phyloP scores from a whole-genome alignment of 2,113 vertebrate species.

The Labrus mixtus region DNA sequence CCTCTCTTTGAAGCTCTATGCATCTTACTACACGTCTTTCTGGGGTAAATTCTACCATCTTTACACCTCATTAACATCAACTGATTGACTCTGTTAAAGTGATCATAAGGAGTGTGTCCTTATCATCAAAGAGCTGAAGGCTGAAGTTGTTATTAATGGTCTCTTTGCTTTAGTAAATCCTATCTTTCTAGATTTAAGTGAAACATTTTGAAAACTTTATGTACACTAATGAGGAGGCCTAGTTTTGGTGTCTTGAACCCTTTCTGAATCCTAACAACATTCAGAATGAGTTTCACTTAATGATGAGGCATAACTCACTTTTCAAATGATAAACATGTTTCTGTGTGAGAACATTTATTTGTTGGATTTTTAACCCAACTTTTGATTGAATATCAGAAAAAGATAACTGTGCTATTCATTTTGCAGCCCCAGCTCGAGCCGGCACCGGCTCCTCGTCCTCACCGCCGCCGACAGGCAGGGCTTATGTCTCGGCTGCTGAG shows the following conservation, averaged over 20 bases:
- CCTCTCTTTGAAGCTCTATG: background rate
- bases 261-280: background rate
- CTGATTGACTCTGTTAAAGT: background rate
- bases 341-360: too few relatives aligned
- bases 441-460: too few relatives aligned
- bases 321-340: too few relatives aligned
- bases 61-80: background rate
- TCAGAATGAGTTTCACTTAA: background rate
- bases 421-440: too few relatives aligned
- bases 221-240: background rate
- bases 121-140: background rate
- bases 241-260: background rate
- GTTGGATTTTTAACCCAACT: too few relatives aligned
- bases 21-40: too few relatives aligned
- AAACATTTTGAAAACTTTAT: background rate
- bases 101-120: background rate
- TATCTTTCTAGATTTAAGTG: background rate
- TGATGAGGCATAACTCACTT: too few relatives aligned
- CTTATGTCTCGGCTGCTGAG: too few relatives aligned
- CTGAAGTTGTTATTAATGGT: background rate
- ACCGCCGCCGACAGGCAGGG: too few relatives aligned
- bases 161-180: background rate
- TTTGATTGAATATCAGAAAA: too few relatives aligned
- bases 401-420: too few relatives aligned
- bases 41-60: background rate